Base-by-base conservation (phyloP, 2,888 invertebrate species). In the Clunio marinus region DNA sequence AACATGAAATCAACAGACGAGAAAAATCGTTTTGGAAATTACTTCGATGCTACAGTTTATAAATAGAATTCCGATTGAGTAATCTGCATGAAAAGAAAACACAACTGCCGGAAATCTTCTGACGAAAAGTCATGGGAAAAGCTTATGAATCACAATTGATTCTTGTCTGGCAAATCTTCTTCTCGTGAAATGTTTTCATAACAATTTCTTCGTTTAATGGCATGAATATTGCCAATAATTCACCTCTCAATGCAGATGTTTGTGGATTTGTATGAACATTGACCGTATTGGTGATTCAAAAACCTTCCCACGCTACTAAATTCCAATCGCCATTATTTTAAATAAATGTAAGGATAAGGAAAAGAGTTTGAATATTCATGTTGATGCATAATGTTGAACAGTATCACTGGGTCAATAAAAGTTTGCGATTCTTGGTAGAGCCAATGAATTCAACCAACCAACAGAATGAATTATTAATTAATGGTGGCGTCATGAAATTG, bases 401-500 rank as follows among this genome's bases (percentile, higher is more conserved):
- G n/a, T n/a, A n/a, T n/a, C n/a, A n/a, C n/a, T n/a, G n/a, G n/a
- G n/a, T n/a, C n/a, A n/a, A n/a, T n/a, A n/a, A n/a, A n/a, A n/a
- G n/a, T n/a, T n/a, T n/a, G n/a, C n/a, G n/a, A n/a, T n/a, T n/a
- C n/a, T n/a, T n/a, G n/a, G n/a, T n/a, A n/a, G n/a, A n/a, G n/a
- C n/a, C n/a, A n/a, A n/a, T n/a, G n/a, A n/a, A n/a, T n/a, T n/a
- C n/a, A n/a, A n/a, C n/a, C n/a, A n/a, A n/a, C n/a, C n/a, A n/a
- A n/a, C n/a, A n/a, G n/a, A n/a, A n/a, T n/a, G n/a, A n/a, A n/a
- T n/a, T n/a, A 63, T 17, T 63, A 63, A 63, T 63, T 63, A 63
- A 63, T 63, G 28, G 28, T 63, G 63, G 63, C 63, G 63, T 63
- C 63, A 41, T 1, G 10, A 37, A 8, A 22, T 20, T 60, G 63